phyloP scores from a whole-genome alignment of 53 echinoderm and acorn worm species.

The Echinarachnius parma region DNA sequence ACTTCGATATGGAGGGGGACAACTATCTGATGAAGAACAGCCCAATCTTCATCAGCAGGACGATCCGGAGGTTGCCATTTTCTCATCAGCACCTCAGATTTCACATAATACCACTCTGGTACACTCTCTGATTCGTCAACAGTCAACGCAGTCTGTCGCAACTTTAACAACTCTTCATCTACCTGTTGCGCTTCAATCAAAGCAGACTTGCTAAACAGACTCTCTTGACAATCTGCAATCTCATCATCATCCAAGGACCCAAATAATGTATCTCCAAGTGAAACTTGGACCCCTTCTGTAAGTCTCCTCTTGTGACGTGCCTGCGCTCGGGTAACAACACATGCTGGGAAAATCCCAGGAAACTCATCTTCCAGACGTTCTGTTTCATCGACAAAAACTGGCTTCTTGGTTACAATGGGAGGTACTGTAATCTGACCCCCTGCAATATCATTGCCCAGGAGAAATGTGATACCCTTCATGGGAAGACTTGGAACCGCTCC shows the following conservation, averaged over 20 bases:
- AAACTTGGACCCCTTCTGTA: too few species aligned
- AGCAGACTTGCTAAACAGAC: neutral
- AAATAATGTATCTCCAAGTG: slow-evolving; percentile 12
- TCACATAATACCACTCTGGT: too few species aligned
- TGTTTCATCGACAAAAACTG: slow-evolving; percentile 11
- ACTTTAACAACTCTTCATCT: too few species aligned
- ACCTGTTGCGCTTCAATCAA: too few species aligned
- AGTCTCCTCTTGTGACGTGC: too few species aligned
- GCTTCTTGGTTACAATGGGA: neutral
- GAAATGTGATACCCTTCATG: slow-evolving; percentile 34
- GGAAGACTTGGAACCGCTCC: slow-evolving; percentile 27
- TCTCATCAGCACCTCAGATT: slow-evolving; percentile 46
- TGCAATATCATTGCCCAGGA: slow-evolving; percentile 22
- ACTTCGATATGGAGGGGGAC: slow-evolving; percentile 25
- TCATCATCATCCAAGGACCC: neutral
- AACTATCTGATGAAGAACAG: slow-evolving; percentile 44
- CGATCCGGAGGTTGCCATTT: slow-evolving; percentile 49
- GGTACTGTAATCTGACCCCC: neutral
- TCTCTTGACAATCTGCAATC: neutral
- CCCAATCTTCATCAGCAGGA: slow-evolving; percentile 52
- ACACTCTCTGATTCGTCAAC: too few species aligned
- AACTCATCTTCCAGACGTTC: neutral
- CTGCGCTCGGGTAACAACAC: slow-evolving; percentile 14
- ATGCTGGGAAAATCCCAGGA: slow-evolving; percentile 39
- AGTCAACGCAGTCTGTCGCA: too few species aligned